Evolutionary conservation across 2,113 vertebrate species (phyloP).

Genomic region (Phocoena sinus): DNA sequence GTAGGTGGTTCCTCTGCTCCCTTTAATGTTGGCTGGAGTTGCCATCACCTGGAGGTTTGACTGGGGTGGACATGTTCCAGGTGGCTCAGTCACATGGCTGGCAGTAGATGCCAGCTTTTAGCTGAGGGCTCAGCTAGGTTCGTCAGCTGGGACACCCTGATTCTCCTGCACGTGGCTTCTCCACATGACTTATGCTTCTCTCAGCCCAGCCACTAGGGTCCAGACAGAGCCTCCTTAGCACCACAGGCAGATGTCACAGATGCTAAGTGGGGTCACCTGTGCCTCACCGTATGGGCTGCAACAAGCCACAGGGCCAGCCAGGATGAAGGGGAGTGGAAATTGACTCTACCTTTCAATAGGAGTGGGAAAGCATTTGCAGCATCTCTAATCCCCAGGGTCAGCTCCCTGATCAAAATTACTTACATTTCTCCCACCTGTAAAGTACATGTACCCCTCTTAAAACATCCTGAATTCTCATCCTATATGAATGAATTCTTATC

Average conservation of each 20-base stretch:
- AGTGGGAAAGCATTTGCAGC: background rate
- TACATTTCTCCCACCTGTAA: background rate
- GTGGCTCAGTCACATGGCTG: background rate
- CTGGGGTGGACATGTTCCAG: background rate
- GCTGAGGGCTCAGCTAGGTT: background rate
- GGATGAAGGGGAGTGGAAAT: no score
- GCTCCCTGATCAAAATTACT: background rate
- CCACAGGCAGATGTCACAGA: background rate
- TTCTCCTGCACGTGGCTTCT: background rate
- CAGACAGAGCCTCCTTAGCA: background rate
- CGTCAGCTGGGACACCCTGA: background rate
- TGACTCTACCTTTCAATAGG: background rate
- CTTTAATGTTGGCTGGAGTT: background rate
- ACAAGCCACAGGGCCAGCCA: background rate
- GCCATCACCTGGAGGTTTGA: background rate
- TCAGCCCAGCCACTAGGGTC: background rate
- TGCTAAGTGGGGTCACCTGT: background rate
- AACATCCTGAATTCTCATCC: background rate
- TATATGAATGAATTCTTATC: background rate
- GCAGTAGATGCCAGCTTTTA: background rate
- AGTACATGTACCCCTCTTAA: background rate
- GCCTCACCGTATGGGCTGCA: no score
- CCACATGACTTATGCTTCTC: rapidly evolving
- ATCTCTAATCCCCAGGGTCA: background rate
- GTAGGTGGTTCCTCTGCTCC: background rate